Percentiles rank a stretch among this genome's conserved stretches.
phyloP scores from a whole-genome alignment of 2,888 invertebrate genomes.

The Tetragonisca angustula region DNA sequence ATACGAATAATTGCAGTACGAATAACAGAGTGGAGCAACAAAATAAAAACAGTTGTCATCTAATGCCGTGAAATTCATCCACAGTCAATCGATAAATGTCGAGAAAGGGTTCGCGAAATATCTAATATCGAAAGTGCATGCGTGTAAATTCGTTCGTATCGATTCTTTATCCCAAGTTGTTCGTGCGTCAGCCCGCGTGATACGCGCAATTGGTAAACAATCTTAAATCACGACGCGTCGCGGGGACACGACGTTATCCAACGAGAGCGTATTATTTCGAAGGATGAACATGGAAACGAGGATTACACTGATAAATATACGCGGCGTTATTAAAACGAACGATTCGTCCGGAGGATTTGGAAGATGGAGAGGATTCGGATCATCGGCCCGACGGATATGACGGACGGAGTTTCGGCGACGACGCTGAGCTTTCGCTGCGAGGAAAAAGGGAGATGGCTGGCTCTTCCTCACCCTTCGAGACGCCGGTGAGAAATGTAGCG shows the following conservation, averaged over 20 bases:
- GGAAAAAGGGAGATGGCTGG: background rate
- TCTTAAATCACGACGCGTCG: background rate
- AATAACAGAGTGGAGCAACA: too few species aligned
- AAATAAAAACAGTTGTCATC: too few species aligned
- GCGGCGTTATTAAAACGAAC: slow-evolving; percentile 23
- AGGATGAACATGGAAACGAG: background rate
- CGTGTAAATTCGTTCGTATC: too few species aligned
- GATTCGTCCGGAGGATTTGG: slow-evolving; percentile 33
- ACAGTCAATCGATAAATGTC: too few species aligned
- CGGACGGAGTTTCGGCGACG: slow-evolving; percentile 29
- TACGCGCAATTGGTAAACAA: background rate
- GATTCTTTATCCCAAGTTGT: too few species aligned
- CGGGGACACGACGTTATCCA: background rate
- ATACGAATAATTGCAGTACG: too few species aligned
- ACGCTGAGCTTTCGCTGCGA: slow-evolving; percentile 4
- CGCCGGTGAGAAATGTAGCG: slow-evolving; percentile 39
- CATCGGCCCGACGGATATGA: slow-evolving; percentile 16
- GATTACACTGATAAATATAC: slow-evolving; percentile 35
- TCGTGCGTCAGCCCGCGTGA: too few species aligned
- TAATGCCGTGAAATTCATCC: too few species aligned
- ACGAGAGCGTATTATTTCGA: background rate
- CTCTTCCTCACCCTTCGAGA: background rate
- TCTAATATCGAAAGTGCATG: too few species aligned
- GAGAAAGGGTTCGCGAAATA: too few species aligned
- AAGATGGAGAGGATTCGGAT: slow-evolving; percentile 30